These are phyloP conservation scores for Orgyia antiqua DNA, from an alignment of 2,888 invertebrate genomes.

Conservation along the genomic window DNA sequence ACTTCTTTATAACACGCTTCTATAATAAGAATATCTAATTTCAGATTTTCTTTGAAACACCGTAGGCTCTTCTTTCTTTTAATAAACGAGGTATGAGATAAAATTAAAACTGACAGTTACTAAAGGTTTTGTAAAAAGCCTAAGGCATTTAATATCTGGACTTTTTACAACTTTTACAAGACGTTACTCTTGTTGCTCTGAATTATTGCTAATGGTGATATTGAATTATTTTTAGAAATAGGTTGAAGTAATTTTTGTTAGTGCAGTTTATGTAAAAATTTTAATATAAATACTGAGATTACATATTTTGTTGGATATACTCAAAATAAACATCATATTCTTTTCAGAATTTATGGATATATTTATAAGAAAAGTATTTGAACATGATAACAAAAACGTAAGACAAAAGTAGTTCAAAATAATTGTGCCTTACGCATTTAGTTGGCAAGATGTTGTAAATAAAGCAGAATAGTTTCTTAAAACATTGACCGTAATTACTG, in stretches of 20 bases:
- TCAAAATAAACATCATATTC: too few relatives aligned
- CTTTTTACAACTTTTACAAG: background rate
- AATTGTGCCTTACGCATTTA: too few relatives aligned
- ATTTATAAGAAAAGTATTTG: too few relatives aligned
- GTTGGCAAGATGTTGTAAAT: too few relatives aligned
- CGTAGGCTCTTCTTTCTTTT: background rate
- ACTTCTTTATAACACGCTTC: too few relatives aligned
- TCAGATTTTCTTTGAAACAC: background rate
- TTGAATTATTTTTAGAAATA: background rate
- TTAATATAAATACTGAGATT: slow-evolving; percentile 5
- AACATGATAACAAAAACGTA: too few relatives aligned
- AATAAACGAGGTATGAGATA: background rate
- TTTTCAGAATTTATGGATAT: too few relatives aligned
- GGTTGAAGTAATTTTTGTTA: background rate
- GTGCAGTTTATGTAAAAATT: background rate
- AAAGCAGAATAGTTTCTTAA: too few relatives aligned
- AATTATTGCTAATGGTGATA: background rate
- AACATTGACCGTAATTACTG: too few relatives aligned
- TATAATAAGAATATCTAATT: slow-evolving; percentile 1
- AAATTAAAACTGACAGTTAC: slow-evolving; percentile 2
- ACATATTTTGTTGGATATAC: slow-evolving; percentile 11
- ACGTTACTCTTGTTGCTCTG: background rate
- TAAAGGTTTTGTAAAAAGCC: background rate
- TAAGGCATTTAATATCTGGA: background rate
- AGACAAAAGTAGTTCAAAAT: too few relatives aligned